Conservation (phyloP, 2,888 invertebrate species). For the Pyrgus malvae region DNA sequence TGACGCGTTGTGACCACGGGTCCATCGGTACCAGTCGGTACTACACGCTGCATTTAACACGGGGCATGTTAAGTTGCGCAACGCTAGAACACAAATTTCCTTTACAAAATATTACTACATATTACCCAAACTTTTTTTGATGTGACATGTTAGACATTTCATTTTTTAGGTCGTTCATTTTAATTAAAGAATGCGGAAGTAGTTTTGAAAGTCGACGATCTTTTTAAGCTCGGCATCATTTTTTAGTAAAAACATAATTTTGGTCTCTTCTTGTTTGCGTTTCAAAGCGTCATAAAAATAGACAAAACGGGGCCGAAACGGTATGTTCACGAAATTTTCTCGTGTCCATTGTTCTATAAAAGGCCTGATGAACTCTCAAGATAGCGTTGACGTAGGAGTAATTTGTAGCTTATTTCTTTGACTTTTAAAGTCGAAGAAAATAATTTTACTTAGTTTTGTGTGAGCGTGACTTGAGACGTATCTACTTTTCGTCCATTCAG, state of each 20-base stretch:
- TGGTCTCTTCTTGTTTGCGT: constrained; percentile 12
- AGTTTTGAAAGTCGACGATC: constrained; percentile 18
- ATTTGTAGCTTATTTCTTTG: neutral
- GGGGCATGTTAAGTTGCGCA: neutral
- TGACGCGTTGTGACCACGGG: too few species aligned
- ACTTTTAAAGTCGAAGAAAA: too few species aligned
- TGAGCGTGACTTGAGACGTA: too few species aligned
- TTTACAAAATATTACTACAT: neutral
- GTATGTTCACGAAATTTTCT: constrained; percentile 23
- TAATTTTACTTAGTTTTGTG: too few species aligned
- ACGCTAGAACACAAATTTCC: neutral
- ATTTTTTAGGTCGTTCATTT: constrained; percentile 23
- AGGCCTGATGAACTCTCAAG: constrained; percentile 9
- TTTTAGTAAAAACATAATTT: constrained; percentile 14
- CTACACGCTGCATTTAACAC: constrained; percentile 2
- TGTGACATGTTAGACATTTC: constrained; percentile 14
- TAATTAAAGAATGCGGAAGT: constrained; percentile 24
- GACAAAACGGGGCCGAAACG: constrained; percentile 21
- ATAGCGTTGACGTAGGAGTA: neutral
- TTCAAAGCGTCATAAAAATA: constrained; percentile 24
- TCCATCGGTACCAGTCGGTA: neutral
- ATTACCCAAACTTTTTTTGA: neutral
- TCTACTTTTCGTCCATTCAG: too few species aligned
- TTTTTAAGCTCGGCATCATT: constrained; percentile 11
- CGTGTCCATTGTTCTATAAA: constrained; percentile 13